Base-by-base conservation (phyloP, 2,113 vertebrate genomes). In the Tichodroma muraria region DNA sequence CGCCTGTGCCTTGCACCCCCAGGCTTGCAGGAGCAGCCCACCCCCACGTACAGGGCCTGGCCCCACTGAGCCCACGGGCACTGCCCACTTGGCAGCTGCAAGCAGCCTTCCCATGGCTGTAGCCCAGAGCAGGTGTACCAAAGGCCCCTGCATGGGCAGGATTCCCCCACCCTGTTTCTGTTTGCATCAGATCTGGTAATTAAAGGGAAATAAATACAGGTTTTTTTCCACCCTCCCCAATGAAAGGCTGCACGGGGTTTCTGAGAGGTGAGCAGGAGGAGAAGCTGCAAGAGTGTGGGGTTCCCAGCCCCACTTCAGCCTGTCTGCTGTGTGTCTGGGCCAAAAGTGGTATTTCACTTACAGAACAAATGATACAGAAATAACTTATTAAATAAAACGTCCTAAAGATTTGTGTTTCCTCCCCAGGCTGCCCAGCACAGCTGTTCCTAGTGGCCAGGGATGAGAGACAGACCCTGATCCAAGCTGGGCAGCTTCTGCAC, bases 11-110 rank as follows among this genome's bases (percentile, higher is more conserved):
- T 31, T 4, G 9, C 31, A 11, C 21, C 35, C 18, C 18, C 11
- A 2, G 2, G 20, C 44, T 17, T 42, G 11, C 63, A 15, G 3
- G 13, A 49, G 8, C 71, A 40, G 45, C 31, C 61, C 38, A 8
- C n/a, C 40, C 63, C 15, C 12, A 6, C 0, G 0, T 13, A 10
- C 3, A 11, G 16, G 53, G 47, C 49, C 27, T 31, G 11, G 71
- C 45, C 45, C 35, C 59, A 4, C 30, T 2, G 13, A 31, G 42
- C 4, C 50, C 57, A 17, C 3, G 5, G 4, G 33, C 44, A 13
- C 53, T 54, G 59, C 57, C 49, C 65, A 9, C 24, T 1, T 1
- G 7, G 84, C 61, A 11, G 13, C 11, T 7, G 13, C 27, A 3
- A 64, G 52, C 80, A 86, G 81, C 68, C 31, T 25, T 35, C 42